These are phyloP conservation scores for Xiphias gladius DNA, from an alignment of 2,113 vertebrate genomes.

Conservation along the genomic window DNA sequence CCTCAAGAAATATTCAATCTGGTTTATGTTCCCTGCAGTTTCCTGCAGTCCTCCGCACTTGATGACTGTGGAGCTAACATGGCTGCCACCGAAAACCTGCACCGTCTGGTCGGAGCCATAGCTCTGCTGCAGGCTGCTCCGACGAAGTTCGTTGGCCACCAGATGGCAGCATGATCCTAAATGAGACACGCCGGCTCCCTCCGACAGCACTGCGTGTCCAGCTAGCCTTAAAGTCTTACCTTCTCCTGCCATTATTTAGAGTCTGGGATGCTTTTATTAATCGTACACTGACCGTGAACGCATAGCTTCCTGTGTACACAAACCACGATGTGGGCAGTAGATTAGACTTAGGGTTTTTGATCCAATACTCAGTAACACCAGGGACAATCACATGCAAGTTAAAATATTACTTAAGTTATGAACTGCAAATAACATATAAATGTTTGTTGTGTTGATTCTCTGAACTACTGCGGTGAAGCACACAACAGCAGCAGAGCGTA, in stretches of 20 bases:
- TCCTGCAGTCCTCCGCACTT: too few species aligned
- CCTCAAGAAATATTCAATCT: background rate
- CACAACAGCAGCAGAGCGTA: background rate
- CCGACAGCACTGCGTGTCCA: background rate
- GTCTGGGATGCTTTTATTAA: conserved; percentile 4
- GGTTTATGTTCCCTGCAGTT: background rate
- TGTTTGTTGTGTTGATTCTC: background rate
- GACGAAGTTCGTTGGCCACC: conserved; percentile 43
- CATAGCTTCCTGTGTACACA: background rate
- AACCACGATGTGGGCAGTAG: background rate
- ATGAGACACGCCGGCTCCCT: background rate
- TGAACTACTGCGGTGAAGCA: background rate
- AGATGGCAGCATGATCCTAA: conserved; percentile 61
- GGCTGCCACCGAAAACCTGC: conserved; percentile 63
- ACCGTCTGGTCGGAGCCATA: conserved; percentile 17
- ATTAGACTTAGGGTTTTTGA: background rate
- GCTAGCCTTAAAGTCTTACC: background rate
- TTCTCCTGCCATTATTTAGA: too few species aligned
- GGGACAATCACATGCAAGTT: background rate
- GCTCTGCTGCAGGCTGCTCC: conserved; percentile 9
- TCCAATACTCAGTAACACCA: background rate
- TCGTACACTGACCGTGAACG: background rate
- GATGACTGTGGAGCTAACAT: conserved; percentile 52
- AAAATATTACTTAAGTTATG: background rate
- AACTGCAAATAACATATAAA: background rate